Percentiles rank a stretch among this genome's conserved stretches.
These are phyloP conservation scores for Mirounga angustirostris DNA, from an alignment of 2,113 vertebrate species.

Conservation along the genomic window DNA sequence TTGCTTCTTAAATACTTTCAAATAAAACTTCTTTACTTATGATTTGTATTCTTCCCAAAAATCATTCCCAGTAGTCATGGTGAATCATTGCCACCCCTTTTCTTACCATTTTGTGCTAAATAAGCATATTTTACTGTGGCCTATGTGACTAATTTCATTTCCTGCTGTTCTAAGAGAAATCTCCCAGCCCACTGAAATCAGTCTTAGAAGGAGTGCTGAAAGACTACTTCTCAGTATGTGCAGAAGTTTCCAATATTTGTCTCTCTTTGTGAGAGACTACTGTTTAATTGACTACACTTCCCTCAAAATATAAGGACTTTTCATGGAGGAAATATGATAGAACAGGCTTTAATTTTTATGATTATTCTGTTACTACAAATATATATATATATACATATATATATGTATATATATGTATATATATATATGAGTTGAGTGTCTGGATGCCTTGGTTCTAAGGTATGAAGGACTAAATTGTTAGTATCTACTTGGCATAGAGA, in stretches of 20 bases:
- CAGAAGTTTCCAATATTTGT: not conserved
- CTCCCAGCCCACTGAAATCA: not conserved
- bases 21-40: constrained; percentile 64
- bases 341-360: not conserved
- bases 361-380: not conserved
- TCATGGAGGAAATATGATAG: not conserved
- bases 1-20: constrained; percentile 68
- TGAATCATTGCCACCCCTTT: not conserved
- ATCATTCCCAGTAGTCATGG: constrained; percentile 33
- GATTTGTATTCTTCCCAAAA: constrained; percentile 55
- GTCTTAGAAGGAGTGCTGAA: not conserved
- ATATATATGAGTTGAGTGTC: not conserved
- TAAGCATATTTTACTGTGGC: not conserved
- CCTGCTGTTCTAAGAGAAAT: not conserved
- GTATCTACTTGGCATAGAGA: not conserved
- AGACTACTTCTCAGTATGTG: not conserved
- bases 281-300: not conserved
- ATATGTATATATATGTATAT: not conserved
- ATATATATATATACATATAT: not conserved
- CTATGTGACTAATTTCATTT: not conserved
- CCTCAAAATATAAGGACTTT: not conserved
- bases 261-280: not conserved
- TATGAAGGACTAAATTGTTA: not conserved
- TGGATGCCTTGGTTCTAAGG: not conserved
- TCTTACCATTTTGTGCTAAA: not conserved